Conservation (phyloP, 2,113 vertebrate species). For the Tauraco erythrolophus region DNA sequence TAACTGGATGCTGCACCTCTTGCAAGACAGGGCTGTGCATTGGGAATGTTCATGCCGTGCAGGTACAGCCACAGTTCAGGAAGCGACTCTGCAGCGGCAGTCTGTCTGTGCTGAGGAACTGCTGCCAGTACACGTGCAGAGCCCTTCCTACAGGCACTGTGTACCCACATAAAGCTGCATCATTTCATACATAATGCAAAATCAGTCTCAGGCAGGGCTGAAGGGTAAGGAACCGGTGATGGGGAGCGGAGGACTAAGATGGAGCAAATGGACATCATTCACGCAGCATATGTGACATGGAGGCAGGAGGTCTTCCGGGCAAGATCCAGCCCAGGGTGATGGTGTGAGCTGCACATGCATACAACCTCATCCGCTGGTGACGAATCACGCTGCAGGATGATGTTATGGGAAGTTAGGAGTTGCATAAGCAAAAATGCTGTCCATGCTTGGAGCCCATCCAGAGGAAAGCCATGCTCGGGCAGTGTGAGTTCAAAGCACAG, state of each 20-base stretch:
- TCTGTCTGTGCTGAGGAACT: background rate
- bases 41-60: rapidly evolving
- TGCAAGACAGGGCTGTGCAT: rapidly evolving
- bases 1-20: background rate
- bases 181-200: background rate
- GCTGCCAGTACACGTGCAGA: background rate
- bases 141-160: background rate
- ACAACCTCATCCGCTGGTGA: rapidly evolving
- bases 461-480: background rate
- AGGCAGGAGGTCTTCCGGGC: background rate
- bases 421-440: background rate
- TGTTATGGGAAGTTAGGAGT: background rate
- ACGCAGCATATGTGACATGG: background rate
- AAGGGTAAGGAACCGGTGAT: background rate
- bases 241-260: background rate
- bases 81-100: rapidly evolving
- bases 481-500: background rate
- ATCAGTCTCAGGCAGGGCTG: rapidly evolving
- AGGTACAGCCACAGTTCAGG: background rate
- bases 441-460: background rate
- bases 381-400: background rate
- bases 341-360: background rate
- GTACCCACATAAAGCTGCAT: rapidly evolving
- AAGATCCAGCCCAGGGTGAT: background rate
- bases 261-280: rapidly evolving